Percentiles rank a stretch among this genome's conserved stretches.
phyloP scores from a whole-genome alignment of 2,797 vertebrate species.

The Lemur catta region DNA sequence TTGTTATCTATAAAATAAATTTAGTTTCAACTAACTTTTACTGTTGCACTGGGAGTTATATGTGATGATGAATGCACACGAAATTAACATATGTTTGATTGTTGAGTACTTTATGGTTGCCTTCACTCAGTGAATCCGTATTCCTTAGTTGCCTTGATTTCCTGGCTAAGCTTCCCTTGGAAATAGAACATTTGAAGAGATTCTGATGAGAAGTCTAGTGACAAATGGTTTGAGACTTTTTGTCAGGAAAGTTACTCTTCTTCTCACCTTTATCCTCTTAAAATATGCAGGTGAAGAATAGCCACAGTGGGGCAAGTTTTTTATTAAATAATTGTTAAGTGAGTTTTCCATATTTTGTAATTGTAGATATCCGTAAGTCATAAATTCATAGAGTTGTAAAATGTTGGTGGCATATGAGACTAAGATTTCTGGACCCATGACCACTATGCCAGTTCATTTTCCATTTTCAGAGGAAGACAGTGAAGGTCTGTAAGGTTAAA shows the following conservation, averaged over 20 bases:
- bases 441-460: background rate
- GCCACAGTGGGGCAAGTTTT: background rate
- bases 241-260: background rate
- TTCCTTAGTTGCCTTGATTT: slow-evolving; percentile 10
- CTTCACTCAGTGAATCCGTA: background rate
- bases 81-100: background rate
- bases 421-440: background rate
- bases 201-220: background rate
- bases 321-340: background rate
- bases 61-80: background rate
- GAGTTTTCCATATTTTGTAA: background rate
- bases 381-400: background rate
- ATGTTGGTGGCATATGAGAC: background rate
- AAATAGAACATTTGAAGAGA: background rate
- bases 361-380: background rate
- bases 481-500: background rate
- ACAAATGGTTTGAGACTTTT: background rate
- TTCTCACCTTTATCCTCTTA: background rate
- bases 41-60: background rate
- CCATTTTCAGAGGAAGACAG: background rate
- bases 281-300: background rate
- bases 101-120: background rate
- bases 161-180: background rate
- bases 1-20: background rate
- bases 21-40: background rate